A percentile compares a stretch with the other conserved stretches of the same genome.
Evolutionary conservation across 2,113 vertebrate genomes (phyloP).

Genomic region (Chloebia gouldiae): DNA sequence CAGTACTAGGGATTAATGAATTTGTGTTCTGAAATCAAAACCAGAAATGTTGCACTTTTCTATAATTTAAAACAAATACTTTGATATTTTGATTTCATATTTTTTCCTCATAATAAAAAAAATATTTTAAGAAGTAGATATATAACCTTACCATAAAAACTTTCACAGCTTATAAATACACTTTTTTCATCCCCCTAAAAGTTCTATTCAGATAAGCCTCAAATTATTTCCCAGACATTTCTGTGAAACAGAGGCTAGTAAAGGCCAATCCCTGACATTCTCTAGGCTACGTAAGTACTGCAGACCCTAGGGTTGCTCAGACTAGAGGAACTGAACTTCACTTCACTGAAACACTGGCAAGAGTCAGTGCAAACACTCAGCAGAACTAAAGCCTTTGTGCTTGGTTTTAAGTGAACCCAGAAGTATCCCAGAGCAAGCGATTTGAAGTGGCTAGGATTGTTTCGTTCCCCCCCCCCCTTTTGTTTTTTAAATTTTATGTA

Average conservation of each 20-base stretch:
- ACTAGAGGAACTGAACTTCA: neutral
- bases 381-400: neutral
- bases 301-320: neutral
- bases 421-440: neutral
- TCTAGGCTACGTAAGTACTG: neutral
- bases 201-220: neutral
- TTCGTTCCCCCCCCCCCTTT: neutral
- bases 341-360: neutral
- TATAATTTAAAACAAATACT: neutral
- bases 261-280: neutral
- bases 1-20: neutral
- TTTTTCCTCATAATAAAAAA: neutral
- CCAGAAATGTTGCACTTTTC: neutral
- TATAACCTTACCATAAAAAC: neutral
- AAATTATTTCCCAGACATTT: neutral
- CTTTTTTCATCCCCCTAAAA: neutral
- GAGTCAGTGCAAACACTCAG: neutral
- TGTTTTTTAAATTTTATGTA: neutral
- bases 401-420: neutral
- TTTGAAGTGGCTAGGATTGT: neutral
- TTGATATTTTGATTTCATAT: neutral
- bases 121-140: neutral
- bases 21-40: neutral
- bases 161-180: slow-evolving; percentile 44
- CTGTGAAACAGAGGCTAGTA: neutral